phyloP scores from a whole-genome alignment of 2,113 vertebrate species.

The Castor canadensis region DNA sequence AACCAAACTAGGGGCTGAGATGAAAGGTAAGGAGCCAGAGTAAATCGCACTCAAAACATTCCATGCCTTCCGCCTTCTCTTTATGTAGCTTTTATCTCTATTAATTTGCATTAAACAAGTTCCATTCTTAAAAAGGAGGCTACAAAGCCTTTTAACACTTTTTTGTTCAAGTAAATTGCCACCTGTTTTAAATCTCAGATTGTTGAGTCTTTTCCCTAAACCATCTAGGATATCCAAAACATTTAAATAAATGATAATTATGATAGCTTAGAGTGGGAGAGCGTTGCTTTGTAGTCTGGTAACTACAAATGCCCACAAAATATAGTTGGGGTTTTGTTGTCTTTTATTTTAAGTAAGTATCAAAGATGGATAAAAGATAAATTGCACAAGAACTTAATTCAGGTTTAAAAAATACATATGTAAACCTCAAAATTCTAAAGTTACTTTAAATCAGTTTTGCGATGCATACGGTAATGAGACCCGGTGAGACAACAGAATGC shows the following conservation, averaged over 20 bases:
- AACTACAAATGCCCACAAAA: conserved; percentile 49
- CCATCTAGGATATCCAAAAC: neutral
- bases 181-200: conserved; percentile 52
- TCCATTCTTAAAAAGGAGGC: conserved; percentile 32
- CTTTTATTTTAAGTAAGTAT: conserved; percentile 56
- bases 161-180: conserved; percentile 43
- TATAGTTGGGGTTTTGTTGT: neutral
- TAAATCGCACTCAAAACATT: neutral
- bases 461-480: neutral
- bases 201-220: conserved; percentile 19
- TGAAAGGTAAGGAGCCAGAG: neutral
- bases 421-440: conserved; percentile 34
- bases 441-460: conserved; percentile 31
- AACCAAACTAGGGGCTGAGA: neutral
- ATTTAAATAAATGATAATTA: conserved; percentile 34
- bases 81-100: neutral
- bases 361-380: neutral
- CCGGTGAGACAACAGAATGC: neutral
- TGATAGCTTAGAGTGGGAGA: neutral
- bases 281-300: neutral
- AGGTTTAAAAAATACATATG: neutral
- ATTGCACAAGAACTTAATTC: conserved; percentile 1
- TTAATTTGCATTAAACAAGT: neutral
- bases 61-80: neutral
- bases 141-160: conserved; percentile 31